Conservation (phyloP, 2,888 invertebrate species). For the Acanthosepion pharaonis region DNA sequence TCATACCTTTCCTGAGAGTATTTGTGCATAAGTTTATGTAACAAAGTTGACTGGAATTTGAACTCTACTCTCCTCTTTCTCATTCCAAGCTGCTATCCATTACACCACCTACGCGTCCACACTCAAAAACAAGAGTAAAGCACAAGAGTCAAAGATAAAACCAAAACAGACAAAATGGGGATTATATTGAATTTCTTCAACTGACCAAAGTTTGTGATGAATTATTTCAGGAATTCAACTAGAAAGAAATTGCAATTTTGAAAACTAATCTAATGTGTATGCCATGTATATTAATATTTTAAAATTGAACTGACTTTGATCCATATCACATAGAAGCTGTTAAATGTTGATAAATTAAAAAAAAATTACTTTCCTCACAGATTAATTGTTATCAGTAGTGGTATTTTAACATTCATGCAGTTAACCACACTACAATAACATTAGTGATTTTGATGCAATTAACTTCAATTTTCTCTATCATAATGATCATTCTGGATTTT, state of each 20-base stretch:
- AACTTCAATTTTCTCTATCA: neutral
- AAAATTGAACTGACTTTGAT: neutral
- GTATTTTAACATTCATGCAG: neutral
- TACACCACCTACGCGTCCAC: no score
- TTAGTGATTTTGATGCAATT: neutral
- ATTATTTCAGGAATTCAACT: no score
- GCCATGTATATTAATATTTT: neutral
- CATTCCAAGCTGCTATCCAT: no score
- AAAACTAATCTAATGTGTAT: neutral
- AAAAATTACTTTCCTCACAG: neutral
- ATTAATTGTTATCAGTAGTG: neutral
- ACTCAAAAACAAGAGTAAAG: no score
- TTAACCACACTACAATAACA: neutral
- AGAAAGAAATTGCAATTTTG: neutral
- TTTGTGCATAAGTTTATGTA: no score
- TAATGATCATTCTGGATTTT: neutral
- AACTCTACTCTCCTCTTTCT: no score
- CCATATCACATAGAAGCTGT: neutral
- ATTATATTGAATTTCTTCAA: no score
- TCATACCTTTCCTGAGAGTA: no score
- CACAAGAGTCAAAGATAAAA: no score
- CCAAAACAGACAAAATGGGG: no score
- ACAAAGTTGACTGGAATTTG: no score
- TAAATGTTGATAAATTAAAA: neutral
- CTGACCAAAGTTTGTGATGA: no score